These are phyloP conservation scores for Balearica regulorum DNA, from an alignment of 2,797 vertebrate species.

Conservation along the genomic window DNA sequence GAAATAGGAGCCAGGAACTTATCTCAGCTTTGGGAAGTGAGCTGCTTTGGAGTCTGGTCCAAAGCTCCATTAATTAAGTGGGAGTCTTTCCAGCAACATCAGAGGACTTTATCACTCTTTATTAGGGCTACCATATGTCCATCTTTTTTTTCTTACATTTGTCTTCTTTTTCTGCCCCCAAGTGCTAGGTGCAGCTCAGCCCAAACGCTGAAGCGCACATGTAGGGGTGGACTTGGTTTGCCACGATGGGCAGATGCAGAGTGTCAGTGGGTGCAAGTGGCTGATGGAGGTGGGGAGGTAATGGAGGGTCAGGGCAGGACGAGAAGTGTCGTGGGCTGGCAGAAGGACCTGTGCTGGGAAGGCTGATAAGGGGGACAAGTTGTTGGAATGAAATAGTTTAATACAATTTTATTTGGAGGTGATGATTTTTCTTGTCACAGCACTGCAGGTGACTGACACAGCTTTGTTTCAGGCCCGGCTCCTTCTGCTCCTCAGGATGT, in stretches of 20 bases:
- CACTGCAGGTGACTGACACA: background rate
- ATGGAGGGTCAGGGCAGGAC: background rate
- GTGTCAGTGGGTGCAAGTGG: background rate
- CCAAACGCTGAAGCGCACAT: accelerated
- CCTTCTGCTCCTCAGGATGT: background rate
- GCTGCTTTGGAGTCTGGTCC: slow-evolving; percentile 35
- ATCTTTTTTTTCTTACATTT: background rate
- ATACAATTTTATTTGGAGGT: background rate
- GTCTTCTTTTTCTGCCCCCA: background rate
- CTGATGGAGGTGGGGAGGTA: background rate
- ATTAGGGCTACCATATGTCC: slow-evolving; percentile 51
- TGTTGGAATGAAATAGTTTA: background rate
- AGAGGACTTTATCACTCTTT: slow-evolving; percentile 44
- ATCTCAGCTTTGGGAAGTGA: slow-evolving; percentile 48
- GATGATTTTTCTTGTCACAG: background rate
- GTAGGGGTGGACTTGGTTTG: background rate
- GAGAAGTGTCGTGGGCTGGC: background rate
- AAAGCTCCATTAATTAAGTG: slow-evolving; percentile 34
- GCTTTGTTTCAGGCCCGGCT: background rate
- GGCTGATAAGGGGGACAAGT: background rate
- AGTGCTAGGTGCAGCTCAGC: background rate
- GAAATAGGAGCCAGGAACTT: slow-evolving; percentile 7
- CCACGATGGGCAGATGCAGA: background rate
- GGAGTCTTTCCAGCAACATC: slow-evolving; percentile 49
- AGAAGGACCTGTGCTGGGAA: background rate